A percentile compares a stretch with the other conserved stretches of the same genome.
Evolutionary conservation across 2,113 vertebrate genomes (phyloP).

Genomic region (Amazona vittata): DNA sequence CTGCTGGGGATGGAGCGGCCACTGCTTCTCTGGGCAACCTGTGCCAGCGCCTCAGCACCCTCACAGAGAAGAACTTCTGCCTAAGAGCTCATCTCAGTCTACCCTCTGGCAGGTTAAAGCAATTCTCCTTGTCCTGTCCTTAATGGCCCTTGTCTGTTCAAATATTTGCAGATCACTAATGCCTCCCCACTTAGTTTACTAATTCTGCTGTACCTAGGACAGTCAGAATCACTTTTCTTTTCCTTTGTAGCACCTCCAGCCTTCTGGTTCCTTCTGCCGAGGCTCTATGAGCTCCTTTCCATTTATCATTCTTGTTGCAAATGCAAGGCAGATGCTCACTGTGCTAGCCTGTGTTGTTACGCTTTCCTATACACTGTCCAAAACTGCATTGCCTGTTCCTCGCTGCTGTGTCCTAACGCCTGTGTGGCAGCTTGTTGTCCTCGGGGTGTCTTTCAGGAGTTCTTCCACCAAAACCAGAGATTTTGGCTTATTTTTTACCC

Average conservation of each 20-base stretch:
- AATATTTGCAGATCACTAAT: background rate
- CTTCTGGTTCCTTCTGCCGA: background rate
- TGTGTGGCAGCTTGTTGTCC: background rate
- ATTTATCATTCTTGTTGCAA: background rate
- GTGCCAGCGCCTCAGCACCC: too few species aligned
- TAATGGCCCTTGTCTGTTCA: background rate
- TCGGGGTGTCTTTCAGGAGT: background rate
- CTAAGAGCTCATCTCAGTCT: too few species aligned
- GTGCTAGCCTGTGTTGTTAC: background rate
- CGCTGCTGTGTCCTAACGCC: rapidly evolving
- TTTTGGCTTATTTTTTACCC: too few species aligned
- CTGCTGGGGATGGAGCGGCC: too few species aligned
- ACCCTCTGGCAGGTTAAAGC: too few species aligned
- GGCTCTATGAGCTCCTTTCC: background rate
- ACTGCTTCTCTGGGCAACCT: too few species aligned
- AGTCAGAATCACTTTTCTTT: background rate
- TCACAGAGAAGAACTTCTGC: too few species aligned
- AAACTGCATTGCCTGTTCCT: background rate
- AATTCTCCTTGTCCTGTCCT: too few species aligned
- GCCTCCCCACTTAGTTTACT: background rate
- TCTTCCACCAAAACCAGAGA: background rate
- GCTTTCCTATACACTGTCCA: background rate
- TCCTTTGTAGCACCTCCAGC: background rate
- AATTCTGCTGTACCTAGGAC: rapidly evolving
- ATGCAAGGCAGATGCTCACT: background rate